These are phyloP conservation scores for Drosophila kuntzei DNA, from an alignment of 2,888 invertebrate genomes.

Conservation along the genomic window DNA sequence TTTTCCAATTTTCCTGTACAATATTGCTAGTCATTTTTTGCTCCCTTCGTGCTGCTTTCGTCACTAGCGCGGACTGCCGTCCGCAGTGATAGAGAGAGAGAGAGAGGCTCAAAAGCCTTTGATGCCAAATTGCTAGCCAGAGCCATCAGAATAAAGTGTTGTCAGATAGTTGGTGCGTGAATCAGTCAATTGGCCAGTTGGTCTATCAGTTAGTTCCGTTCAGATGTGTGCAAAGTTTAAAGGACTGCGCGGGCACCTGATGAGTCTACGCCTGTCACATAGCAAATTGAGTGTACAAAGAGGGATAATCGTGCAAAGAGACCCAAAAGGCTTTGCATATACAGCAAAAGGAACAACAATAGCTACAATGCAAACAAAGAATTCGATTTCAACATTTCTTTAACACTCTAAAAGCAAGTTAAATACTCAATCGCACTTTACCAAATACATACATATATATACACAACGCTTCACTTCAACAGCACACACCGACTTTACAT, in stretches of 20 bases:
- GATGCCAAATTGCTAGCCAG: conserved; percentile 33
- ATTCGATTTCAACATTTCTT: conserved; percentile 31
- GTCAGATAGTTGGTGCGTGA: conserved; percentile 23
- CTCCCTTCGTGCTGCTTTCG: no score
- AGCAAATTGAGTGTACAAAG: conserved; percentile 69
- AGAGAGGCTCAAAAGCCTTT: conserved; percentile 47
- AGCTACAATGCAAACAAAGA: conserved; percentile 33
- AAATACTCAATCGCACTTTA: conserved; percentile 10
- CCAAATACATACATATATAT: conserved; percentile 1
- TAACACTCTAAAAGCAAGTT: conserved; percentile 32
- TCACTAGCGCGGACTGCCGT: no score
- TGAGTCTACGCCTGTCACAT: conserved; percentile 42
- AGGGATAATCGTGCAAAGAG: conserved; percentile 70
- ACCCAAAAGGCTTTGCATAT: conserved; percentile 51
- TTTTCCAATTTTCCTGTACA: no score
- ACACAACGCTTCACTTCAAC: background rate
- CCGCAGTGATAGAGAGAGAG: no score
- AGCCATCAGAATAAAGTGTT: conserved; percentile 10
- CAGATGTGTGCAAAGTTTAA: conserved; percentile 48
- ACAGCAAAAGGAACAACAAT: conserved; percentile 13
- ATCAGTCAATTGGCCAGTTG: conserved; percentile 31
- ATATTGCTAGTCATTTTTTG: no score
- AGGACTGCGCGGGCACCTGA: conserved; percentile 65
- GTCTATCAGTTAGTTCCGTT: conserved; percentile 21
- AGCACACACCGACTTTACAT: no score